phyloP scores from a whole-genome alignment of 2,113 vertebrate species.

The Empidonax alnorum region DNA sequence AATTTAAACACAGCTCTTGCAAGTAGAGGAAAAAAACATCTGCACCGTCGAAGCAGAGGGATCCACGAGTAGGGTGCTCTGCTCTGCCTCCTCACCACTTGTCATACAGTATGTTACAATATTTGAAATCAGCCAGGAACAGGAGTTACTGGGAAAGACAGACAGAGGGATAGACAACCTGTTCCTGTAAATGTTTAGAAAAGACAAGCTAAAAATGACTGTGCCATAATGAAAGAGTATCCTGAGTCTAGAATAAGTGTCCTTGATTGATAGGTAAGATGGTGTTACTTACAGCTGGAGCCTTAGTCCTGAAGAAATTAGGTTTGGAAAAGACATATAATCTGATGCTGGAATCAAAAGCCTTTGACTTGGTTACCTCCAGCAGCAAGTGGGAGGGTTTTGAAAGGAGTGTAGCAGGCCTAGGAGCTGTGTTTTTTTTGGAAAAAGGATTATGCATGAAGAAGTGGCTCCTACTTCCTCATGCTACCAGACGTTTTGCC shows the following conservation, averaged over 20 bases:
- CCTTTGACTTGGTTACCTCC: background rate
- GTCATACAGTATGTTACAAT: background rate
- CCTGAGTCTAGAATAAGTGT: background rate
- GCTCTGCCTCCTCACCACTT: background rate
- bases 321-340: background rate
- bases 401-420: background rate
- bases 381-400: background rate
- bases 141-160: background rate
- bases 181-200: background rate
- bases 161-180: background rate
- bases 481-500: background rate
- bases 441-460: background rate
- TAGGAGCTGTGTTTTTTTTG: background rate
- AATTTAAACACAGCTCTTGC: background rate
- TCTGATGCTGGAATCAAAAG: background rate
- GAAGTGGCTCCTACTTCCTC: background rate
- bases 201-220: background rate
- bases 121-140: background rate
- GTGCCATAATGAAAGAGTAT: background rate
- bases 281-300: background rate
- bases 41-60: rapidly evolving
- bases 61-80: rapidly evolving
- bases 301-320: background rate
- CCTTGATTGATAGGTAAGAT: background rate
- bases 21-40: background rate